Conservation (phyloP, 2,113 vertebrate species). For the Catharus minimus region DNA sequence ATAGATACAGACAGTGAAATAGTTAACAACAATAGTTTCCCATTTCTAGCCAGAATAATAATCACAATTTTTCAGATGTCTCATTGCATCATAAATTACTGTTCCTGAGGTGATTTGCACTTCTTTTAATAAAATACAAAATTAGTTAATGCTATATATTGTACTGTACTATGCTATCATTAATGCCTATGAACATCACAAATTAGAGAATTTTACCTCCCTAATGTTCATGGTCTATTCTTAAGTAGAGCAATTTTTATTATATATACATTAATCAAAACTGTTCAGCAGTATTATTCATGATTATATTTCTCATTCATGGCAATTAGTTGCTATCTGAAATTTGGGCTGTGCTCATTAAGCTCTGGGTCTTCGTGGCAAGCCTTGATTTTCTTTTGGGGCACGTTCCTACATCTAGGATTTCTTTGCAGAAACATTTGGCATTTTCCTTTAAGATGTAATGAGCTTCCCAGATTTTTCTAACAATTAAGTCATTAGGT, state of each 20-base stretch:
- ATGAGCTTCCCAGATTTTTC: neutral
- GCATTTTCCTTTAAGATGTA: neutral
- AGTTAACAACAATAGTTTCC: neutral
- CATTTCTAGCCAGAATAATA: neutral
- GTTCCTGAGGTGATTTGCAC: neutral
- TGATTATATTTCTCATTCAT: neutral
- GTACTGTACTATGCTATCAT: neutral
- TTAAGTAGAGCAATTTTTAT: neutral
- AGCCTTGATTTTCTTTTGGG: neutral
- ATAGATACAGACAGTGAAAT: fast-evolving
- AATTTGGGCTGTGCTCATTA: neutral
- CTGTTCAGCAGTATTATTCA: neutral
- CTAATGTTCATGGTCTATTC: neutral
- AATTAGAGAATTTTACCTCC: neutral
- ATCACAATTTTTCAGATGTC: neutral
- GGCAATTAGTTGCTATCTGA: neutral
- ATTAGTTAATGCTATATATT: neutral
- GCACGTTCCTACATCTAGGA: neutral
- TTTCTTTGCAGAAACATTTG: neutral
- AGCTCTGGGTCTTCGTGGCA: neutral
- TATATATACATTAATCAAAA: neutral
- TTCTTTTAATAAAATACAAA: neutral
- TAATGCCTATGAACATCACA: neutral
- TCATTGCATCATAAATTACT: neutral
- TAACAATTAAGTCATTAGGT: neutral